Percentiles rank a stretch among this genome's conserved stretches.
These are phyloP conservation scores for Idaea dimidiata DNA, from an alignment of 2,888 invertebrate genomes.

Conservation along the genomic window DNA sequence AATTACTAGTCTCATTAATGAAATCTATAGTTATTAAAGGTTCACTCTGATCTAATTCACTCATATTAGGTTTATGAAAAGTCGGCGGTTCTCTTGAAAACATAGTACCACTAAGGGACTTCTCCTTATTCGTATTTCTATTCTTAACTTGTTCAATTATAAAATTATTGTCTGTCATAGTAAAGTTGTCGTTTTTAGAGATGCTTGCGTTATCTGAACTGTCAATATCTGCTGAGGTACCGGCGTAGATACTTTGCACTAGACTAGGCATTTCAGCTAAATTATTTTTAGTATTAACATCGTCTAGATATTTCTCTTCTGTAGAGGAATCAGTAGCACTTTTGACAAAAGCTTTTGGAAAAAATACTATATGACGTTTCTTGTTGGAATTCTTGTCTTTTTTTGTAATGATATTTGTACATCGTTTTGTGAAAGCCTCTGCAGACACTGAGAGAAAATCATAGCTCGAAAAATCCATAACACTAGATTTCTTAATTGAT, in stretches of 20 bases:
- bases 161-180: constrained; percentile 38
- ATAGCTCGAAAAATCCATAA: constrained; percentile 40
- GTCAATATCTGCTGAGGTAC: constrained; percentile 32
- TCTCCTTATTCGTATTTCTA: neutral
- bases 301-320: constrained; percentile 19
- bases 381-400: constrained; percentile 21
- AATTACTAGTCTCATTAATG: constrained; percentile 25
- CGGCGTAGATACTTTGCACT: constrained; percentile 44
- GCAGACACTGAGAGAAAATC: constrained; percentile 53
- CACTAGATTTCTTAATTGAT: constrained; percentile 33
- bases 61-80: constrained; percentile 9
- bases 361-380: constrained; percentile 36
- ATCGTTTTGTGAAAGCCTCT: constrained; percentile 45
- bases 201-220: constrained; percentile 28
- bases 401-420: constrained; percentile 33
- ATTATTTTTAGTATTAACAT: constrained; percentile 14
- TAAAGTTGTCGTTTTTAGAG: constrained; percentile 23
- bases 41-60: constrained; percentile 26
- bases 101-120: neutral
- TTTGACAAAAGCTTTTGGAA: constrained; percentile 37
- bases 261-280: constrained; percentile 42
- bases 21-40: constrained; percentile 32
- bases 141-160: neutral
- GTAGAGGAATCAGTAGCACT: constrained; percentile 30
- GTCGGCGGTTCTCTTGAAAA: constrained; percentile 4